Evolutionary conservation across 2,888 invertebrate species (phyloP), one percentile per base, ranked within the genome.

Genomic region (Hydrotaea cyrtoneurina): DNA sequence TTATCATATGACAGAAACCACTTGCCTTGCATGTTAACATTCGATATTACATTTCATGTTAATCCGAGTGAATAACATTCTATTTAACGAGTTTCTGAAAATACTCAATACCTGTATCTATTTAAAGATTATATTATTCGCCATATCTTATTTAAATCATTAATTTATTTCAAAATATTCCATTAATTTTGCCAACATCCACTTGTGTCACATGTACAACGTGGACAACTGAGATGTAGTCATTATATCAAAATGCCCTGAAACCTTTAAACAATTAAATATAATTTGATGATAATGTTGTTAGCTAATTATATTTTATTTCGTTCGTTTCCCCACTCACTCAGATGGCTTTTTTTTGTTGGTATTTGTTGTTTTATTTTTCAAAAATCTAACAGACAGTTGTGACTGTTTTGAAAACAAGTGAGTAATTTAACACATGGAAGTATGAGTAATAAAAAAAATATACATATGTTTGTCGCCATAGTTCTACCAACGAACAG

Each of bases 211-310:
- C n/a, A 50, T 50, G 1, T 15, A 50, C n/a, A n/a, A n/a, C n/a
- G 39, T 1, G 7, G 39, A 39, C 39, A 50, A 50, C 50, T n/a
- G 50, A 50, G 50, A 50, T 50, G n/a, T n/a, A 50, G 50, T 50
- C 50, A 50, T 50, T 50, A 50, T 50, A 50, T n/a, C 50, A n/a
- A 50, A 50, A 50, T 50, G 50, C 50, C 50, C 50, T 50, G 50
- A 50, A 50, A 7, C 50, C 50, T 50, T n/a, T 50, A 50, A 50
- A 50, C 50, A 50, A 50, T 50, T 50, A 50, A 50, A 50, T 50
- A 50, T 50, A 1, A 50, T 50, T 50, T 50, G 50, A 50, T 50
- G 50, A 50, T 50, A 50, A 50, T 50, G 50, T 50, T 50, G 13
- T 50, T 50, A 50, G 13, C 50, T 50, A 50, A 50, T 50, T 50